Percentiles rank a stretch among this genome's conserved stretches.
Evolutionary conservation across 1,140 invertebrate genomes (phyloP).

Genomic region (Drosophila ironensis): DNA sequence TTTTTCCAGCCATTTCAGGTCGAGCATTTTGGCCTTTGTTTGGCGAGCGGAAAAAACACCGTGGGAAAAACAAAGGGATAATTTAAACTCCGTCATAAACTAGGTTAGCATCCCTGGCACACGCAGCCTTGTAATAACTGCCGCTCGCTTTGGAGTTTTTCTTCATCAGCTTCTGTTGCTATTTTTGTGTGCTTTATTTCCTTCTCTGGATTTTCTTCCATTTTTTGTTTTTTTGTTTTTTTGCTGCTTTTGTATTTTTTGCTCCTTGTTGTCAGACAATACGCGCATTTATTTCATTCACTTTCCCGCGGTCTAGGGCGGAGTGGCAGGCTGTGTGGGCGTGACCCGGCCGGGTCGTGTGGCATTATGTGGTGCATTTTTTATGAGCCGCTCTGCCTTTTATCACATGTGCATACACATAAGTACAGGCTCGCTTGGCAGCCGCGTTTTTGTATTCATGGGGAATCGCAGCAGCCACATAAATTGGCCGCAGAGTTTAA

Average conservation of each 20-base stretch:
- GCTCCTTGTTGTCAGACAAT: slow-evolving; percentile 64
- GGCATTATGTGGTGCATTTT: slow-evolving; percentile 76
- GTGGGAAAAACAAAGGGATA: slow-evolving; percentile 75
- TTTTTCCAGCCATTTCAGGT: slow-evolving; percentile 19
- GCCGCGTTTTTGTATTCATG: slow-evolving; percentile 33
- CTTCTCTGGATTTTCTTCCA: slow-evolving; percentile 15
- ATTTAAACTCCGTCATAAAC: slow-evolving; percentile 79
- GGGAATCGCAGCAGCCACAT: slow-evolving; percentile 51
- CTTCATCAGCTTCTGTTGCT: slow-evolving; percentile 66
- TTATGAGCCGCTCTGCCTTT: slow-evolving; percentile 68
- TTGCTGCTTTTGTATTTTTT: slow-evolving; percentile 22
- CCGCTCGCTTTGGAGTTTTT: slow-evolving; percentile 75
- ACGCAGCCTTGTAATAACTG: slow-evolving; percentile 70
- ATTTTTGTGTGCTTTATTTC: slow-evolving; percentile 50
- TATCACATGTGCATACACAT: slow-evolving; percentile 70
- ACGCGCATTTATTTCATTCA: slow-evolving; percentile 74
- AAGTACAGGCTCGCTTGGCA: slow-evolving; percentile 14
- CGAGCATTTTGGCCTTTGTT: slow-evolving; percentile 52
- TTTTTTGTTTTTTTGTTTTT: slow-evolving; percentile 41
- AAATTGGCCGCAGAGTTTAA: slow-evolving; percentile 58
- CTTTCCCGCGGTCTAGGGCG: slow-evolving; percentile 6
- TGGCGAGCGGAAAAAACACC: slow-evolving; percentile 61
- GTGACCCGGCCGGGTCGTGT: slow-evolving; percentile 60
- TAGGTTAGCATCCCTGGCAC: slow-evolving; percentile 66
- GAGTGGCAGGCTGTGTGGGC: slow-evolving; percentile 30